Conservation (phyloP, 2,888 invertebrate species). For the Caenorhabditis sp. region DNA sequence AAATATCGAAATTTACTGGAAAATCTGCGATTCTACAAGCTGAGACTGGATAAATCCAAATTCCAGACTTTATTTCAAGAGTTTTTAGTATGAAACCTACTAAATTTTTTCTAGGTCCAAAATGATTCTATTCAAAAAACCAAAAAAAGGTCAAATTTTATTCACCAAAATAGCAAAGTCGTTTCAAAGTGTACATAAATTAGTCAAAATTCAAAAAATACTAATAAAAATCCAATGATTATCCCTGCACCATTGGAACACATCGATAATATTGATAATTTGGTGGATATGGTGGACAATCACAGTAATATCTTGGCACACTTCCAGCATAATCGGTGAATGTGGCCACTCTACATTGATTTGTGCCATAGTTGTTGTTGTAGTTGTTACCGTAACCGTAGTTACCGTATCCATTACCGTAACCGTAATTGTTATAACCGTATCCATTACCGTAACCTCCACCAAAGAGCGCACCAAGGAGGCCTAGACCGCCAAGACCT, state of each 20-base stretch:
- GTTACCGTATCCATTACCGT: background rate
- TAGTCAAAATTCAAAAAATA: too few species aligned
- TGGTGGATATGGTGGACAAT: constrained; percentile 29
- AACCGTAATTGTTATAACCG: background rate
- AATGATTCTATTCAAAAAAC: too few species aligned
- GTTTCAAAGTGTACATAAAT: too few species aligned
- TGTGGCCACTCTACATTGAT: constrained; percentile 7
- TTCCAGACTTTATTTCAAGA: too few species aligned
- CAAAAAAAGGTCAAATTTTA: too few species aligned
- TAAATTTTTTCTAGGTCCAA: too few species aligned
- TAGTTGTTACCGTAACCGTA: background rate
- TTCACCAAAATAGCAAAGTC: too few species aligned
- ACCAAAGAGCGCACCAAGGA: background rate
- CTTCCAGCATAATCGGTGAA: constrained; percentile 16
- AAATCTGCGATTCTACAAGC: too few species aligned
- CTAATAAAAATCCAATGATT: background rate
- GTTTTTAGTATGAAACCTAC: too few species aligned
- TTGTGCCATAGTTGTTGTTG: background rate
- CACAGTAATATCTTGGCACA: constrained; percentile 21
- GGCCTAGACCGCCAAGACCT: background rate
- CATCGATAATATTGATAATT: constrained; percentile 28
- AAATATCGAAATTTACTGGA: too few species aligned
- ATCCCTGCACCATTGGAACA: constrained; percentile 3
- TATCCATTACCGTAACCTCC: background rate
- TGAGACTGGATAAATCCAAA: too few species aligned